Conservation (phyloP, 2,888 invertebrate species). For the Thera britannica region DNA sequence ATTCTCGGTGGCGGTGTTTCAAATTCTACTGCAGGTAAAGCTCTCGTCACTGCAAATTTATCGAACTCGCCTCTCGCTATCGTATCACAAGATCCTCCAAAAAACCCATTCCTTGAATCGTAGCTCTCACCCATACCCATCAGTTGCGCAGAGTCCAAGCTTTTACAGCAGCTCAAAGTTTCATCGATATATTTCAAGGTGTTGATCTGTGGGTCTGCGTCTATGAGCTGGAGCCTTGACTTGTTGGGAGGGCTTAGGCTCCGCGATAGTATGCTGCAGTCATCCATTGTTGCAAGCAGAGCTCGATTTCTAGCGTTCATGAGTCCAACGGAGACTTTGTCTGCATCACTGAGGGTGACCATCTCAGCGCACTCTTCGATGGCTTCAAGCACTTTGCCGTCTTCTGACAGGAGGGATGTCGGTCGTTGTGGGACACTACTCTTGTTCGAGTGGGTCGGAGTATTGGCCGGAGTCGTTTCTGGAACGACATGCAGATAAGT, state of each 20-base stretch:
- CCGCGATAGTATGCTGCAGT: slow-evolving; percentile 78
- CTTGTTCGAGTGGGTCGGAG: slow-evolving; percentile 74
- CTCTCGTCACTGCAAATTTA: slow-evolving; percentile 61
- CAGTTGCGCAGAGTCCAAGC: slow-evolving; percentile 76
- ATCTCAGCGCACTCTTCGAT: slow-evolving; percentile 89
- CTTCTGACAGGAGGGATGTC: slow-evolving; percentile 86
- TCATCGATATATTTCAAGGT: slow-evolving; percentile 87
- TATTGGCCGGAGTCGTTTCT: slow-evolving; percentile 81
- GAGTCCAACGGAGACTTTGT: slow-evolving; percentile 72
- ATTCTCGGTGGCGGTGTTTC: slow-evolving; percentile 71
- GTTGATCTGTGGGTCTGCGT: slow-evolving; percentile 82
- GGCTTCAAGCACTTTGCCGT: slow-evolving; percentile 86
- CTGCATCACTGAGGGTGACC: slow-evolving; percentile 86
- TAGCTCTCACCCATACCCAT: slow-evolving; percentile 82
- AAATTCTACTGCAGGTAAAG: slow-evolving; percentile 60
- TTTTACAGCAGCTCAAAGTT: slow-evolving; percentile 79
- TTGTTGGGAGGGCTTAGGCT: slow-evolving; percentile 79
- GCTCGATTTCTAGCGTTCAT: slow-evolving; percentile 80
- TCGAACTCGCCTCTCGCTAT: slow-evolving; percentile 76
- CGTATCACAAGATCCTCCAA: slow-evolving; percentile 77
- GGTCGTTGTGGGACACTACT: slow-evolving; percentile 77
- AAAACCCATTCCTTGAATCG: slow-evolving; percentile 75
- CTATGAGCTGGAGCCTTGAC: slow-evolving; percentile 72
- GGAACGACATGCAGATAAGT: slow-evolving; percentile 38
- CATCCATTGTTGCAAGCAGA: slow-evolving; percentile 81